Evolutionary conservation across 1,140 invertebrate genomes (phyloP).

Genomic region (Zaprionus davidi): DNA sequence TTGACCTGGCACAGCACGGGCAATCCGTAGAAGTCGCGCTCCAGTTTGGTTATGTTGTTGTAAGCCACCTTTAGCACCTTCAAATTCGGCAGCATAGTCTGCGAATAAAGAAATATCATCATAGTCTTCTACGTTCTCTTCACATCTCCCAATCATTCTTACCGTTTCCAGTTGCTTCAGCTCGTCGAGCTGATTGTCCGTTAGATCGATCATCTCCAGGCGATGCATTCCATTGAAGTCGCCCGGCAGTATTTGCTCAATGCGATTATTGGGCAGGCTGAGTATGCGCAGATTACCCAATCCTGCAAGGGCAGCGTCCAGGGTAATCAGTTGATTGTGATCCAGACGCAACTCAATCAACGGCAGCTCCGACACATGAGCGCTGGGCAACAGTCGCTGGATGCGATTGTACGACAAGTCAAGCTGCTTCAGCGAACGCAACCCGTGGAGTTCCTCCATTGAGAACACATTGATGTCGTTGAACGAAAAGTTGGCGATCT

Average conservation of each 20-base stretch:
- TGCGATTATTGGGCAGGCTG: constrained; percentile 90
- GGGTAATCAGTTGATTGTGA: constrained; percentile 88
- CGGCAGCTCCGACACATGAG: constrained; percentile 89
- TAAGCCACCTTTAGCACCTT: constrained; percentile 90
- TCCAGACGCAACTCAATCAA: constrained; percentile 89
- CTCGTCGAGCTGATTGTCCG: constrained; percentile 90
- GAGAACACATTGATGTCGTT: constrained; percentile 91
- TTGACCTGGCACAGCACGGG: constrained; percentile 91
- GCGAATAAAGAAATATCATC: neutral
- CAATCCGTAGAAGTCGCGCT: constrained; percentile 91
- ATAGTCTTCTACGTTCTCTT: neutral
- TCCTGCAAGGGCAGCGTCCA: constrained; percentile 90
- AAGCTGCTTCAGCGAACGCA: constrained; percentile 87
- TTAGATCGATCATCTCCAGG: constrained; percentile 90
- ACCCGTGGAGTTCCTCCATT: constrained; percentile 89
- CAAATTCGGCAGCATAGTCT: constrained; percentile 91
- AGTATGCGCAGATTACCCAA: constrained; percentile 89
- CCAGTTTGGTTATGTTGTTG: constrained; percentile 89
- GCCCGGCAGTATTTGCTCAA: constrained; percentile 89
- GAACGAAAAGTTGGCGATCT: constrained; percentile 89
- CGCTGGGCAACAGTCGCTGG: constrained; percentile 86
- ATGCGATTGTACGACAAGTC: constrained; percentile 92
- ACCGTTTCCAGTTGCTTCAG: constrained; percentile 93
- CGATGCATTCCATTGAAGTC: constrained; percentile 90
- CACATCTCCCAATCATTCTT: constrained; percentile 30